These are phyloP conservation scores for Tipula unca DNA, from an alignment of 2,888 invertebrate species.

Conservation along the genomic window DNA sequence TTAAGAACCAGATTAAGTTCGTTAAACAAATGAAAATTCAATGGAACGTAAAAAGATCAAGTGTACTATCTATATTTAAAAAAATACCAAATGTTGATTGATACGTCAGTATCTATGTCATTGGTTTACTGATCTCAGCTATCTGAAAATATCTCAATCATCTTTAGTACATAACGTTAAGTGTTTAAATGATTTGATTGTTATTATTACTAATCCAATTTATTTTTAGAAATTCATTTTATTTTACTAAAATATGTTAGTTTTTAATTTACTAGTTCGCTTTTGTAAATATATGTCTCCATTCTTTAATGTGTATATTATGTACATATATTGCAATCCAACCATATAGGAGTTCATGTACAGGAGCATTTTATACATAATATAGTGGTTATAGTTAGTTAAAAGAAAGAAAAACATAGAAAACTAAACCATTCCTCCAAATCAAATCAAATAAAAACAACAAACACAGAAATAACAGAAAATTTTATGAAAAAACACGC, in stretches of 20 bases:
- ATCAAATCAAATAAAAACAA: slow-evolving; percentile 8
- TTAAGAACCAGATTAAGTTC: too few species aligned
- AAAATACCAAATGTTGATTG: not conserved
- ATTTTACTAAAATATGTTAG: not conserved
- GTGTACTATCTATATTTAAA: not conserved
- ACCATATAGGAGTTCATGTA: not conserved
- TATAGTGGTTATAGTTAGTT: not conserved
- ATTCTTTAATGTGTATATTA: not conserved
- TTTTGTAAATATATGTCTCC: not conserved
- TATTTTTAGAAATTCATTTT: not conserved
- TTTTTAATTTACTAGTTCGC: not conserved
- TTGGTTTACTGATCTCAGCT: not conserved
- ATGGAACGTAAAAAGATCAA: not conserved
- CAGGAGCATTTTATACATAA: not conserved
- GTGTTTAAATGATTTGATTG: not conserved
- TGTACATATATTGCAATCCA: not conserved
- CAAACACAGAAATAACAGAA: not conserved
- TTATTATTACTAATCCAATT: not conserved
- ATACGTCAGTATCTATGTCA: not conserved
- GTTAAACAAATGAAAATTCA: not conserved
- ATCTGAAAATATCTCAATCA: not conserved
- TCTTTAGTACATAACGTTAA: not conserved
- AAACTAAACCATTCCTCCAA: not conserved
- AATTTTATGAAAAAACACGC: not conserved
- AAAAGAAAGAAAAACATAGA: not conserved